Base-by-base conservation (phyloP, 2,113 vertebrate genomes). In the Illadopsis cleaveri region DNA sequence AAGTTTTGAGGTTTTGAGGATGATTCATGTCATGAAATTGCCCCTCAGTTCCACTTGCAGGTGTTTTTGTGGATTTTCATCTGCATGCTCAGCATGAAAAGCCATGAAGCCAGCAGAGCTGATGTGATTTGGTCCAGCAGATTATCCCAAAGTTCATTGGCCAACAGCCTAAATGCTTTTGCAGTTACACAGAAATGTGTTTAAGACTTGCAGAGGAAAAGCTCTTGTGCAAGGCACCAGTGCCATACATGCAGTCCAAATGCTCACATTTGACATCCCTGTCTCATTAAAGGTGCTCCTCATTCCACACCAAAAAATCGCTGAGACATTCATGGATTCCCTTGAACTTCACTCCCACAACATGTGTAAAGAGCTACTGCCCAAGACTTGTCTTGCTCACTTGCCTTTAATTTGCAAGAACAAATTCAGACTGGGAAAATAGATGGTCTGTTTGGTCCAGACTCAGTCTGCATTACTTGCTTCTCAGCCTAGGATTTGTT, bases 1-100 rank as follows among this genome's bases (percentile, higher is more conserved):
- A 71, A 45, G 22, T 40, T 60, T 69, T 44, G 53, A 57, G 30
- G 10, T 64, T 89, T 42, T 72, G 44, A 72, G 47, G 40, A 68
- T 86, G 72, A 72, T 71, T 84, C 38, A 37, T 12, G 5, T 54
- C 0, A 50, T 58, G 30, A 81, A 83, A 68, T n/a, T 80, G 12
- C 9, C 6, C 28, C 38, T 72, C 58, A 60, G 31, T 65, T 24
- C 51, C 50, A 65, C 27, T 77, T 60, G 37, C 51, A 84, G 21
- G 45, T 81, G 28, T n/a, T 78, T 94, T 70, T 69, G 31, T 48
- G 72, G 28, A 85, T 79, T 75, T 92, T 27, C 54, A 57, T 92
- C 47, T 6, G 3, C 37, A 78, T 0, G 1, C 28, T 78, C 42
- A 90, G 60, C 60, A 68, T 71, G 47, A 94, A 71, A 35, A 48